Evolutionary conservation across 2,888 invertebrate species (phyloP).

Genomic region (Phaedon cochleariae): DNA sequence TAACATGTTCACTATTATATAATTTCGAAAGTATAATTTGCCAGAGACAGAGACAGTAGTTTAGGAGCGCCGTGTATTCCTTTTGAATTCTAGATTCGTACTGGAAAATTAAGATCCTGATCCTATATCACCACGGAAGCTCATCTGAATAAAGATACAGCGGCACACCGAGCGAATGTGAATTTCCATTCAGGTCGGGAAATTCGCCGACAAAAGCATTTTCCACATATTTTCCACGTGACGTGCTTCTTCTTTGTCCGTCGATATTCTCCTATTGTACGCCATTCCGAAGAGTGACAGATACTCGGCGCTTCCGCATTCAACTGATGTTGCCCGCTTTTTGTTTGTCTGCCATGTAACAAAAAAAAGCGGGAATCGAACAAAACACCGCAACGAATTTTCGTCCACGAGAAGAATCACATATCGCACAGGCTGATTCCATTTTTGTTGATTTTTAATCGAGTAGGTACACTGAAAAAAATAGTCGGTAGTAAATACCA

Average conservation of each 20-base stretch:
- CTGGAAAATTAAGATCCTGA: background rate
- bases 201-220: slow-evolving; percentile 18
- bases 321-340: slow-evolving; percentile 16
- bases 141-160: background rate
- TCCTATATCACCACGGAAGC: background rate
- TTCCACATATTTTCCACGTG: slow-evolving; percentile 25
- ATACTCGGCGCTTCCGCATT: slow-evolving; percentile 21
- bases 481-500: too few species aligned
- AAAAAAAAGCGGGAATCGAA: slow-evolving; percentile 11
- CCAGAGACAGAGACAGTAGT: too few species aligned
- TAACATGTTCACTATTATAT: too few species aligned
- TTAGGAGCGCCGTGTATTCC: too few species aligned
- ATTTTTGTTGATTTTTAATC: too few species aligned
- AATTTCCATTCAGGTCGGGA: background rate
- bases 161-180: background rate
- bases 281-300: slow-evolving; percentile 23
- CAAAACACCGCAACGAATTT: too few species aligned
- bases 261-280: slow-evolving; percentile 22
- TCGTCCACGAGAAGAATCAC: too few species aligned
- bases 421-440: too few species aligned
- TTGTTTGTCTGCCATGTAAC: slow-evolving; percentile 23
- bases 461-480: too few species aligned
- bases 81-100: too few species aligned
- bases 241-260: slow-evolving; percentile 23
- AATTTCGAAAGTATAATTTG: too few species aligned